Evolutionary conservation across 2,888 invertebrate genomes (phyloP).

Genomic region (Metacarcinus magister): DNA sequence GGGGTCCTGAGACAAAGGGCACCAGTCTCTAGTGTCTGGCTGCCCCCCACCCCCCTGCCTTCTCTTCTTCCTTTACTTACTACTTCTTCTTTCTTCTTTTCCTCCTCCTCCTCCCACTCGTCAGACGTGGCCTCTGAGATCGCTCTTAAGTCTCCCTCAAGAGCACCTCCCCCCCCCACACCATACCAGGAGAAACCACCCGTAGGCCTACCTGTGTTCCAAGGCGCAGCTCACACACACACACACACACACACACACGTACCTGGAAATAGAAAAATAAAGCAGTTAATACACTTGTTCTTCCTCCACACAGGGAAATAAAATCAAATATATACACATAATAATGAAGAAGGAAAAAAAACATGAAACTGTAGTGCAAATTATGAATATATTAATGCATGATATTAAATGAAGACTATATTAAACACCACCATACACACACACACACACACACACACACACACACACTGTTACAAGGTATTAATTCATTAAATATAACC

Average conservation of each 20-base stretch:
- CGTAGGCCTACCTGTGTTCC: not conserved
- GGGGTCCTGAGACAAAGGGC: constrained; percentile 29
- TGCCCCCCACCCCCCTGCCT: not conserved
- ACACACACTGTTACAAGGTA: not conserved
- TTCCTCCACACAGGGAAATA: not conserved
- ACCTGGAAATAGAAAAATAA: not conserved
- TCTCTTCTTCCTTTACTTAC: constrained; percentile 34
- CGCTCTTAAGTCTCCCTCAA: constrained; percentile 39
- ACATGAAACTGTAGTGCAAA: too few relatives aligned
- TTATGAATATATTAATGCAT: too few relatives aligned
- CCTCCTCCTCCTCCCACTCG: not conserved
- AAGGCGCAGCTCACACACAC: not conserved
- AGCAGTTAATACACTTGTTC: not conserved
- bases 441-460: too few relatives aligned
- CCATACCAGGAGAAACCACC: not conserved
- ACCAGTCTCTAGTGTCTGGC: constrained; percentile 39
- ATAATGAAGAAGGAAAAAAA: not conserved
- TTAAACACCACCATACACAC: too few relatives aligned
- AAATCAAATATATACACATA: not conserved
- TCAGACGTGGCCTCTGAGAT: constrained; percentile 39
- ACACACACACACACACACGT: not conserved
- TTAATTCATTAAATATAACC: not conserved
- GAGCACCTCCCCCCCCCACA: not conserved
- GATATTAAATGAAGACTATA: too few relatives aligned
- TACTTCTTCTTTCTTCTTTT: not conserved